Percentiles rank a stretch among this genome's conserved stretches.
Evolutionary conservation across 2,888 invertebrate species (phyloP).

Genomic region (Celastrina argiolus): DNA sequence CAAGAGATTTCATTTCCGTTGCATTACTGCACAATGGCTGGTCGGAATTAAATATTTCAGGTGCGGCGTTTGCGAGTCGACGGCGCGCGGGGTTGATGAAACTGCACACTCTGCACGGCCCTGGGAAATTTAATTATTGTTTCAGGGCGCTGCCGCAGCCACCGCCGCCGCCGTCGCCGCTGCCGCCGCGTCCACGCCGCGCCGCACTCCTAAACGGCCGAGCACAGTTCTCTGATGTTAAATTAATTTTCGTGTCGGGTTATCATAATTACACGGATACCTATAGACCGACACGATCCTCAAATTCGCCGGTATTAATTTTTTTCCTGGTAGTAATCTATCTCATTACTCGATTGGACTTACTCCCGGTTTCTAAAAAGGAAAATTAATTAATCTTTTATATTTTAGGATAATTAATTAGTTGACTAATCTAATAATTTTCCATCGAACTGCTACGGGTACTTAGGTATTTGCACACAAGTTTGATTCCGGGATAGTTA

Average conservation of each 20-base stretch:
- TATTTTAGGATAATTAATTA: background rate
- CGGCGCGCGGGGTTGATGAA: constrained; percentile 65
- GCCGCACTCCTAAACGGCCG: constrained; percentile 66
- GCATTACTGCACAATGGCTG: constrained; percentile 57
- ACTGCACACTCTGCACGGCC: constrained; percentile 60
- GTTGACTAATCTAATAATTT: no score
- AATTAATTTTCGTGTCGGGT: constrained; percentile 60
- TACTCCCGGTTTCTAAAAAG: no score
- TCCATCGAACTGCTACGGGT: no score
- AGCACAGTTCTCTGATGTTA: constrained; percentile 62
- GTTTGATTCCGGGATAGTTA: no score
- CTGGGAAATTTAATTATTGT: constrained; percentile 72
- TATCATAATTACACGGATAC: constrained; percentile 54
- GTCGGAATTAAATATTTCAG: constrained; percentile 69
- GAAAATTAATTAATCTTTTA: background rate
- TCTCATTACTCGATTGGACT: background rate
- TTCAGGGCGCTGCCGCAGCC: constrained; percentile 39
- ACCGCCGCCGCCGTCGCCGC: constrained; percentile 55
- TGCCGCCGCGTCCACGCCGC: constrained; percentile 59
- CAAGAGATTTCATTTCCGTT: constrained; percentile 59
- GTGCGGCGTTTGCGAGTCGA: constrained; percentile 60
- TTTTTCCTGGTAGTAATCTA: background rate
- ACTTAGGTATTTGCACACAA: no score
- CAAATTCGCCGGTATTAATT: background rate
- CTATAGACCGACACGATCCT: constrained; percentile 20